Evolutionary conservation across 2,888 invertebrate genomes (phyloP).

Genomic region (Belgica antarctica): DNA sequence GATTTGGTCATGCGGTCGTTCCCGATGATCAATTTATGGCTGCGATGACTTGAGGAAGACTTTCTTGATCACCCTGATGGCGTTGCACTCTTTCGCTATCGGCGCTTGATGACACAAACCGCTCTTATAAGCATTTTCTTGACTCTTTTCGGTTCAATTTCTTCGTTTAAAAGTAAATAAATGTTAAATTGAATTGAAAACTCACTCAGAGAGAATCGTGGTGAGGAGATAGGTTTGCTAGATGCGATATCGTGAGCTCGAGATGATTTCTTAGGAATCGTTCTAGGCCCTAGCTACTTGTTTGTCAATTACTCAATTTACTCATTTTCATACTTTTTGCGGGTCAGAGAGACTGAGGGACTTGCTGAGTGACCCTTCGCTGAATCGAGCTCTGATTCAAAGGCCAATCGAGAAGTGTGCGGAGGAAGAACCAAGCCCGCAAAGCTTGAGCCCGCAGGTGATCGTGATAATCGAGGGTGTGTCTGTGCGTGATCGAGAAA

Average conservation of each 20-base stretch:
- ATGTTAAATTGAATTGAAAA: constrained; percentile 39
- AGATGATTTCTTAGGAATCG: not conserved
- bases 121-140: not conserved
- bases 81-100: constrained; percentile 7
- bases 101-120: constrained; percentile 1
- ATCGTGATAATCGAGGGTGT: too few relatives aligned
- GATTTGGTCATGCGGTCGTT: not conserved
- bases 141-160: constrained; percentile 2
- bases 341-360: too few relatives aligned
- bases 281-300: not conserved
- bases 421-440: too few relatives aligned
- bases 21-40: not conserved
- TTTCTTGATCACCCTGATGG: constrained; percentile 13
- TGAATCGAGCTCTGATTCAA: too few relatives aligned
- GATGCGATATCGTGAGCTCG: constrained; percentile 10
- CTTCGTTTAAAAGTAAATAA: not conserved
- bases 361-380: too few relatives aligned
- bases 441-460: too few relatives aligned
- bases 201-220: constrained; percentile 40
- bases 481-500: not conserved
- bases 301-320: not conserved
- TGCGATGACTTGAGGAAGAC: constrained; percentile 18
- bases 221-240: constrained; percentile 32
- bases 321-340: not conserved
- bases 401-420: constrained; percentile 19